phyloP scores from a whole-genome alignment of 2,888 invertebrate genomes.

The Sphaeridia pumilis region DNA sequence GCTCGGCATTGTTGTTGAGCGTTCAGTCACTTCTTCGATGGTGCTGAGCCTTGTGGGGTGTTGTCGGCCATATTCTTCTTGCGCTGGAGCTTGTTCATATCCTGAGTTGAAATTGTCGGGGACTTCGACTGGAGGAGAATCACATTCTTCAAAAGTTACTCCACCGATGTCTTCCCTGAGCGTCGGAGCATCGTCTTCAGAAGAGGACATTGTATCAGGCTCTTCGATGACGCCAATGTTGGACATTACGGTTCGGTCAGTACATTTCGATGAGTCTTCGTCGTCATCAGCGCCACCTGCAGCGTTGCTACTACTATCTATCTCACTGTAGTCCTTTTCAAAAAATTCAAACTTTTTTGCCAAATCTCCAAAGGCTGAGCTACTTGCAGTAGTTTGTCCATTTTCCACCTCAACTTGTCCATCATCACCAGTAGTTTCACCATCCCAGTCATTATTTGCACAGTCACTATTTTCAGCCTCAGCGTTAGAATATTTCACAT shows the following conservation, averaged over 20 bases:
- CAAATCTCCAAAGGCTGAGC: neutral
- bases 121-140: slow-evolving; percentile 17
- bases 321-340: neutral
- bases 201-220: slow-evolving; percentile 30
- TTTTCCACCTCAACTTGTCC: slow-evolving; percentile 31
- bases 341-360: neutral
- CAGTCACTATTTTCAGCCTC: slow-evolving; percentile 37
- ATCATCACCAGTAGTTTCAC: slow-evolving; percentile 13
- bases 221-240: slow-evolving; percentile 31
- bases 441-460: slow-evolving; percentile 15
- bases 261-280: neutral
- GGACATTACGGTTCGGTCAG: no score
- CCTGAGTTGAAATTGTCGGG: no score
- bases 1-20: neutral
- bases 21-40: slow-evolving; percentile 30
- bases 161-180: slow-evolving; percentile 20
- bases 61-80: neutral
- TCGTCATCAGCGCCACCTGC: neutral
- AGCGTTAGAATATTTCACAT: no score
- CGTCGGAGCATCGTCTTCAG: slow-evolving; percentile 29
- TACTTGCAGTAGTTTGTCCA: neutral
- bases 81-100: no score
- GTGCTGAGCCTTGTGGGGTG: slow-evolving; percentile 29
- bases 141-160: slow-evolving; percentile 31
- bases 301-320: neutral